Evolutionary conservation across 2,888 invertebrate species (phyloP).

Genomic region (Eilema sororculum): DNA sequence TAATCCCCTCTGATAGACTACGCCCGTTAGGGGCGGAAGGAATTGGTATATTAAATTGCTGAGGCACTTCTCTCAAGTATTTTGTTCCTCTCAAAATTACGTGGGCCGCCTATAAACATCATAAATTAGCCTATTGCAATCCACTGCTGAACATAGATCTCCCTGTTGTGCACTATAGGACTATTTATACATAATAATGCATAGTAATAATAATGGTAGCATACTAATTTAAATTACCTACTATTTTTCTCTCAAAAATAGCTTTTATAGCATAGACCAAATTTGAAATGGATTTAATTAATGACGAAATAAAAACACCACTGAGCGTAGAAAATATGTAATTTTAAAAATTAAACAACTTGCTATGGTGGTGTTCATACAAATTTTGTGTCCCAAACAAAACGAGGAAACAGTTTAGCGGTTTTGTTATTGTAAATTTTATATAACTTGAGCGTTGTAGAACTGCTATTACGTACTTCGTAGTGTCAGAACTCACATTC

Average conservation of each 20-base stretch:
- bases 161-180: no score
- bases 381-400: background rate
- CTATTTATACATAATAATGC: no score
- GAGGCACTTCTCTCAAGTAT: background rate
- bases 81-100: background rate
- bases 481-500: background rate
- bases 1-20: slow-evolving; percentile 31
- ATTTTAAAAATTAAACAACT: background rate
- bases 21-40: background rate
- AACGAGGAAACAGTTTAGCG: background rate
- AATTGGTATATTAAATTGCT: background rate
- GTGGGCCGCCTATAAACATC: background rate
- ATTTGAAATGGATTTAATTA: no score
- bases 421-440: no score
- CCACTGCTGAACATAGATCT: background rate
- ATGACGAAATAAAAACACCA: no score
- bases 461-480: background rate
- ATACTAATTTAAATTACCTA: no score
- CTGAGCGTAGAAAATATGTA: no score
- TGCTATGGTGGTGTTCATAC: background rate
- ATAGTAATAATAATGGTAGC: no score
- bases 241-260: no score
- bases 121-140: background rate
- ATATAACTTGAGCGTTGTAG: no score
- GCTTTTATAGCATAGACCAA: no score